Percentiles rank a stretch among this genome's conserved stretches.
phyloP scores from a whole-genome alignment of 2,888 invertebrate genomes.

The Nephrocerus scutellatus region DNA sequence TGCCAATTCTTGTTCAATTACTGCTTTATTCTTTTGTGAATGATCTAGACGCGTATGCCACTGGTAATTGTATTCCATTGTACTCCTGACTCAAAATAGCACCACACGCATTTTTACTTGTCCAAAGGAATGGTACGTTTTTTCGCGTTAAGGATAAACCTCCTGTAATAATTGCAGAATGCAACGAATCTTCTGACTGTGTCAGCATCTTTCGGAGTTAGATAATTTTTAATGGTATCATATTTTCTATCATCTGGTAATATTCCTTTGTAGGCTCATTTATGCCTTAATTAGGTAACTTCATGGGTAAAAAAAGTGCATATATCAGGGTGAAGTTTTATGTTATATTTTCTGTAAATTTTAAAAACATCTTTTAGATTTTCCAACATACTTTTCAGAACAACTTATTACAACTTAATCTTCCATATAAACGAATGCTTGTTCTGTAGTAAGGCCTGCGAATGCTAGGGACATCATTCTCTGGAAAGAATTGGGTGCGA shows the following conservation, averaged over 20 bases:
- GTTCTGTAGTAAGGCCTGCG: background rate
- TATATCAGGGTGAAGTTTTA: too few relatives aligned
- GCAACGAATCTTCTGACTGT: too few relatives aligned
- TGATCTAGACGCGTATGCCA: slow-evolving; percentile 11
- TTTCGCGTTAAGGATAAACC: too few relatives aligned
- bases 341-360: slow-evolving; percentile 4
- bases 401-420: slow-evolving; percentile 4
- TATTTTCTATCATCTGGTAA: too few relatives aligned
- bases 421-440: background rate
- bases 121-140: too few relatives aligned
- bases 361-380: slow-evolving; percentile 7
- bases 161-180: too few relatives aligned
- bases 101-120: background rate
- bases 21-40: slow-evolving; percentile 21
- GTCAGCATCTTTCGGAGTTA: too few relatives aligned
- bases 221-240: too few relatives aligned
- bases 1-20: slow-evolving; percentile 22
- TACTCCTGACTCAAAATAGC: too few relatives aligned
- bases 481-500: slow-evolving; percentile 1
- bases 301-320: too few relatives aligned
- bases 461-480: slow-evolving; percentile 6
- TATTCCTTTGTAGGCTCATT: too few relatives aligned
- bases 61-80: slow-evolving; percentile 1
- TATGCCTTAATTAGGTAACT: too few relatives aligned
- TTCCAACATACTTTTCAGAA: slow-evolving; percentile 9